Base-by-base conservation (phyloP, 2,888 invertebrate species). In the Zhuqinia jingwanae region DNA sequence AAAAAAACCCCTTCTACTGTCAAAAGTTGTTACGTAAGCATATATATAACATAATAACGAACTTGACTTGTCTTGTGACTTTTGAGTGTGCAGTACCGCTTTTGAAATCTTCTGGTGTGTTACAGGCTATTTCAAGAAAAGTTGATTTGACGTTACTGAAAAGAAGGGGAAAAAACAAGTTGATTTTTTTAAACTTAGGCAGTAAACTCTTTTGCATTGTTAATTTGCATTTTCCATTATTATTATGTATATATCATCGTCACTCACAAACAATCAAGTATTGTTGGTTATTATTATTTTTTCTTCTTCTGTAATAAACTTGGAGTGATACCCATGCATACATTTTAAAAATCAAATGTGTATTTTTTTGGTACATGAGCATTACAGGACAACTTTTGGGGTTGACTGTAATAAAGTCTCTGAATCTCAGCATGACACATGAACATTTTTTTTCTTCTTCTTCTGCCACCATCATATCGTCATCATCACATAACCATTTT, bases 161-260 rank as follows among this genome's bases (percentile, higher is more conserved):
- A 22, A 78, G 60, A 60, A 63, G 17, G 36, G 3, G 36, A 63
- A 47, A 30, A 36, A 36, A 84, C 65, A 84, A 84, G 42, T 84
- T 83, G 82, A 58, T 73, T 60, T 56, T 73, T 75, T 30, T 63
- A 22, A 22, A 47, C 20, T 20, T 20, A 65, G 6, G 13, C 5
- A 65, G 20, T 42, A 15, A 63, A 30, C 15, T 6, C 36, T 6
- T 70, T 22, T 42, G 30, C 68, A 47, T 50, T 50, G 47, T 47
- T 50, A 70, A 85, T 85, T 85, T 79, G 73, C 85, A 85, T 85
- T 73, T 85, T 70, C 22, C n/a, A 73, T 73, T 73, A 73, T n/a
- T n/a, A n/a, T n/a, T n/a, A n/a, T n/a, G n/a, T 6, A 36, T 36
- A 36, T 73, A 73, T 73, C 70, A 73, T 47, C n/a, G 50, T 50